Percentiles rank a stretch among this genome's conserved stretches.
These are phyloP conservation scores for Arion vulgaris DNA, from an alignment of 1,140 invertebrate species.

Conservation along the genomic window DNA sequence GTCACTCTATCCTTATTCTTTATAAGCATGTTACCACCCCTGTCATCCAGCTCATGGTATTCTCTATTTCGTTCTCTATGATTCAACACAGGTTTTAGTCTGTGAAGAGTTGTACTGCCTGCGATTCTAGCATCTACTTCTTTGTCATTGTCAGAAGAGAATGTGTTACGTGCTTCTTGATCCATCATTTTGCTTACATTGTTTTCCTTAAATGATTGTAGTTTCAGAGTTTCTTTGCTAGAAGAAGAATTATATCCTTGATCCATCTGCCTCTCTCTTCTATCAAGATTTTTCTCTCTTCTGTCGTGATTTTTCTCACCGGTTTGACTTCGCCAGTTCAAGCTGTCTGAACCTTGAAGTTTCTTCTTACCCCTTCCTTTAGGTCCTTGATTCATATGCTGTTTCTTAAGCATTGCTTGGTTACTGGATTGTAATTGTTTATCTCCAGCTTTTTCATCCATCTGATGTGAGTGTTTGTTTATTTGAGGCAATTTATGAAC, in stretches of 20 bases:
- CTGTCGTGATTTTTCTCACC: background rate
- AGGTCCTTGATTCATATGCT: background rate
- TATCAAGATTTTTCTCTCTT: background rate
- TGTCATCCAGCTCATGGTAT: constrained; percentile 8
- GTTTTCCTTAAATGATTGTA: too few relatives aligned
- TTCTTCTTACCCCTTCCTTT: background rate
- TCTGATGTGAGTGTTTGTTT: background rate
- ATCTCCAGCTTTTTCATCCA: background rate
- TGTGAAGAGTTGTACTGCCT: background rate
- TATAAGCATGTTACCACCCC: constrained; percentile 7
- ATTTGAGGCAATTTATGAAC: background rate
- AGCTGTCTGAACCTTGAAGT: background rate
- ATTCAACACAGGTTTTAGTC: background rate
- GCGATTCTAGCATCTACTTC: too few relatives aligned
- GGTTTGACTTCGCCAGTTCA: background rate
- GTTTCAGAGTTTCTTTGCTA: background rate
- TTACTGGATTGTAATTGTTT: background rate
- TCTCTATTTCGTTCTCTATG: background rate
- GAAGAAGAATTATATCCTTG: background rate
- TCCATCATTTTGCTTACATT: background rate
- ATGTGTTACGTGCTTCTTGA: background rate
- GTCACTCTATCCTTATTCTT: background rate
- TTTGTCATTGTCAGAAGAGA: background rate
- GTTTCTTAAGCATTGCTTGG: background rate
- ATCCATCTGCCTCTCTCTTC: too few relatives aligned